phyloP scores from a whole-genome alignment of 2,113 vertebrate genomes.

The Condylura cristata region DNA sequence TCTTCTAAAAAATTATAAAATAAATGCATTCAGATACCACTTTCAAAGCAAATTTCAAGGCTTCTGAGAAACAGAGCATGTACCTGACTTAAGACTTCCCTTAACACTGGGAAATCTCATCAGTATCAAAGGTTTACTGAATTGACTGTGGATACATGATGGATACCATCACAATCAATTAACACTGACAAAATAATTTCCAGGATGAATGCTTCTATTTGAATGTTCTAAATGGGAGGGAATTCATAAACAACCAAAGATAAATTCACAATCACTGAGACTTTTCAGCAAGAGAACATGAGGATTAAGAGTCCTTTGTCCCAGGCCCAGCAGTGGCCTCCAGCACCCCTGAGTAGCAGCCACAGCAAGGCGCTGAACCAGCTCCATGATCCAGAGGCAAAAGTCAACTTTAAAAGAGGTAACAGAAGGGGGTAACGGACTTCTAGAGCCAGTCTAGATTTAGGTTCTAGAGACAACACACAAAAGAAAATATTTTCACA shows the following conservation, averaged over 20 bases:
- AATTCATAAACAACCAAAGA: background rate
- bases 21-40: background rate
- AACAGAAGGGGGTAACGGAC: background rate
- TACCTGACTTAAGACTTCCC: background rate
- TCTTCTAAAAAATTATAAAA: too few relatives aligned
- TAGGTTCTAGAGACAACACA: background rate
- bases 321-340: too few relatives aligned
- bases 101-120: background rate
- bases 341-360: background rate
- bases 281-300: background rate
- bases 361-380: rapidly evolving
- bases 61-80: background rate
- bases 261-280: background rate
- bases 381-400: too few relatives aligned
- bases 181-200: background rate
- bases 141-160: background rate
- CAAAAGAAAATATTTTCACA: background rate
- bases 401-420: background rate
- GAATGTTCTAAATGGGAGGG: background rate
- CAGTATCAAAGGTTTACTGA: background rate
- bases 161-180: background rate
- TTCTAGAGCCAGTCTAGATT: background rate
- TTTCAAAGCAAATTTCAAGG: conserved; percentile 18
- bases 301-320: background rate
- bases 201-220: background rate